Percentiles rank a stretch among this genome's conserved stretches.
Conservation (phyloP, 2,888 invertebrate species). For the Hipparchia semele region DNA sequence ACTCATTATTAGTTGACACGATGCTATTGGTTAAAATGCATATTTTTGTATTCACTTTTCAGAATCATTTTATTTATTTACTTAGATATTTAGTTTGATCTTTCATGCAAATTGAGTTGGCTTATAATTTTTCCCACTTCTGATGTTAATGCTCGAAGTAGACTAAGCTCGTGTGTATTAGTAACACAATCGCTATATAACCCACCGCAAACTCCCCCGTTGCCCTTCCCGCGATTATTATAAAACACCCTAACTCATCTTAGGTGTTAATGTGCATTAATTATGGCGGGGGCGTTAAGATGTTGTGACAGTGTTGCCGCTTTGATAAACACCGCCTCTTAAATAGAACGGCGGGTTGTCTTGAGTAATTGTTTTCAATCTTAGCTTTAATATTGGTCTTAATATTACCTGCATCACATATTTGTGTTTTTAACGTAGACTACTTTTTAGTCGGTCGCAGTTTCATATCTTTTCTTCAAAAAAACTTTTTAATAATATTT, state of each 20-base stretch:
- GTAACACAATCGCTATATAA: slow-evolving; percentile 53
- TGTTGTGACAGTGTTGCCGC: slow-evolving; percentile 65
- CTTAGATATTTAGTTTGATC: too few species aligned
- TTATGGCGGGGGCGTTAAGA: slow-evolving; percentile 61
- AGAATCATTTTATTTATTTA: too few species aligned
- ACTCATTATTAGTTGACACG: too few species aligned
- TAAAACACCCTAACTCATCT: slow-evolving; percentile 64
- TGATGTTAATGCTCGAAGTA: neutral
- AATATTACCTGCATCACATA: slow-evolving; percentile 3
- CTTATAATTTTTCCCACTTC: neutral
- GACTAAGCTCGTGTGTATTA: slow-evolving; percentile 48
- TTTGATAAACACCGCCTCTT: slow-evolving; percentile 58
- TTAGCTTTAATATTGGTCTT: neutral
- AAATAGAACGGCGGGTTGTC: slow-evolving; percentile 15
- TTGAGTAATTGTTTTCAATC: slow-evolving; percentile 21
- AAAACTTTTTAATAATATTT: too few species aligned
- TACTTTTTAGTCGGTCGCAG: too few species aligned
- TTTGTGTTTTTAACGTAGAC: too few species aligned
- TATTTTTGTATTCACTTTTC: too few species aligned
- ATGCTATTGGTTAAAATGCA: too few species aligned
- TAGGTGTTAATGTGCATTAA: slow-evolving; percentile 75
- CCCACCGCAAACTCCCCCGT: slow-evolving; percentile 57
- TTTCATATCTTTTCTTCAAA: too few species aligned
- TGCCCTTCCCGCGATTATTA: slow-evolving; percentile 59
- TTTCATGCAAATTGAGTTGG: neutral